Conservation (phyloP, 2,797 vertebrate genomes). For the Monodelphis domestica region DNA sequence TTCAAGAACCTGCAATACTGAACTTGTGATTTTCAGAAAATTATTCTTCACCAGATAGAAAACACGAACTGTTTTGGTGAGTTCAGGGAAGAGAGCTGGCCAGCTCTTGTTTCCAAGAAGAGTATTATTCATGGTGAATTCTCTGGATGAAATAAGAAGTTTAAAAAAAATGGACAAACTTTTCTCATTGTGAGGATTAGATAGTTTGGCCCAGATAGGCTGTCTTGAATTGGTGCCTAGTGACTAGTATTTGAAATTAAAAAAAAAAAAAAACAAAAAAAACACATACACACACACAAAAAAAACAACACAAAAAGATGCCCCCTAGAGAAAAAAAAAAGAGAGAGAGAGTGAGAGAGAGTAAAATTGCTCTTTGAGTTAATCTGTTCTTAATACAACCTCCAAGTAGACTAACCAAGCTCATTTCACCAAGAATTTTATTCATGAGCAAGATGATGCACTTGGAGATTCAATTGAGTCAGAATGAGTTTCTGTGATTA, state of each 20-base stretch:
- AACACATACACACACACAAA: background rate
- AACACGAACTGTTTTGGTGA: slow-evolving; percentile 60
- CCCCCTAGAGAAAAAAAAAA: slow-evolving; percentile 75
- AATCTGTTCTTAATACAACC: slow-evolving; percentile 71
- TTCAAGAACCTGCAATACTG: slow-evolving; percentile 72
- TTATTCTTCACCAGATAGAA: slow-evolving; percentile 7
- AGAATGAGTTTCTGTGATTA: slow-evolving; percentile 85
- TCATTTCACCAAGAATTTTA: slow-evolving; percentile 79
- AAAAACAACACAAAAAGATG: slow-evolving; percentile 48
- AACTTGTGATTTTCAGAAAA: slow-evolving; percentile 56
- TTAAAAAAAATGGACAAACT: background rate
- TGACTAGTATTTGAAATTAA: background rate
- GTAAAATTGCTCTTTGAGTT: slow-evolving; percentile 68
- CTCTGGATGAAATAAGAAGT: background rate
- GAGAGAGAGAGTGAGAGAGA: too few relatives aligned
- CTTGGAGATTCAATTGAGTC: slow-evolving; percentile 79
- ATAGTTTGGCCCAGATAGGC: background rate
- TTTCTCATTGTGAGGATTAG: background rate
- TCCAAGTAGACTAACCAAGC: slow-evolving; percentile 76
- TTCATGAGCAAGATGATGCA: slow-evolving; percentile 75
- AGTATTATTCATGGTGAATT: slow-evolving; percentile 8
- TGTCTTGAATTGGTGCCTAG: background rate
- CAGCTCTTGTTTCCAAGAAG: slow-evolving; percentile 68
- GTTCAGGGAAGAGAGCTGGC: slow-evolving; percentile 70
- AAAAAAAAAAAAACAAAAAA: too few relatives aligned